Evolutionary conservation across 2,888 invertebrate species (phyloP), one percentile per base, ranked within the genome.

Genomic region (Sturmia bella): DNA sequence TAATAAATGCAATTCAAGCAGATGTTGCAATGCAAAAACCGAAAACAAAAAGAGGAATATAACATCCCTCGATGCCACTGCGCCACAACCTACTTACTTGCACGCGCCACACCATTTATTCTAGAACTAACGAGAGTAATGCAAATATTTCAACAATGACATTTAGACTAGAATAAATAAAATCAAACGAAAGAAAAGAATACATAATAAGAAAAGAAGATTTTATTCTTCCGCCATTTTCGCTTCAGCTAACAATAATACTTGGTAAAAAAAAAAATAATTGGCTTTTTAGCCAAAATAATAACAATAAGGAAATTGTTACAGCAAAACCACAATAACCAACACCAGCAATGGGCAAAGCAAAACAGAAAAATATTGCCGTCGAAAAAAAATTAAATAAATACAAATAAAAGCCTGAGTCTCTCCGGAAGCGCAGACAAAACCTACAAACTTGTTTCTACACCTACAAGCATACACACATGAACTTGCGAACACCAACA

Each of bases 261-360:
- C 27, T 48, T 54, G 63, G 12, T 59, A 39, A 50, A 50, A 43
- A 68, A 59, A 63, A 43, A 50, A 57, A 69, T 64, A 57, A 69
- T 64, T 81, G 77, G 56, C 81, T 82, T 82, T 82, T 75, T 70
- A 75, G 70, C 64, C 66, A 73, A 75, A 61, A 69, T 61, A 78
- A 82, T 78, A 82, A 82, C 56, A 82, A 78, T 82, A 82, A 78
- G 82, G 82, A 82, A 82, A 82, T 78, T 82, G 78, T 78, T 56
- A 70, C 70, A 66, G 69, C 78, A 75, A 82, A 82, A 78, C 82
- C 82, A 39, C 82, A 78, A 78, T 70, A 78, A 66, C 70, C 64
- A 66, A 54, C 80, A 73, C 68, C 69, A 77, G 54, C 27, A 39
- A 45, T 61, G 54, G 41, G 39, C 64, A 11, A 41, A 64, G 48